phyloP scores from a whole-genome alignment of 2,797 vertebrate species.

The Eulemur rubriventer region DNA sequence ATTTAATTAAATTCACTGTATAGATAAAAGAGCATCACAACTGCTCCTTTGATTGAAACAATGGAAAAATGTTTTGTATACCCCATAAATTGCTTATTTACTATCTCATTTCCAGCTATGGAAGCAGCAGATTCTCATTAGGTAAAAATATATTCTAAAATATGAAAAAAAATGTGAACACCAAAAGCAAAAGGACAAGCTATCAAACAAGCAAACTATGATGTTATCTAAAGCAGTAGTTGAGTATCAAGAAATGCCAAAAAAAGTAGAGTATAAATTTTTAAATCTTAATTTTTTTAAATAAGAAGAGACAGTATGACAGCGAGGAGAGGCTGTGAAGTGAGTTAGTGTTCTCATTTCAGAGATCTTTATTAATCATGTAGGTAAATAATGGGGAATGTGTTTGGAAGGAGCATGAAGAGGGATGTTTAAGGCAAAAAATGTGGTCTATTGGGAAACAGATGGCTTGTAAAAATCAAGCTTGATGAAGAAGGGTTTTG shows the following conservation, averaged over 20 bases:
- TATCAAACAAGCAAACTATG: neutral
- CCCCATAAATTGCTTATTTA: neutral
- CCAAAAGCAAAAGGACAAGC: constrained; percentile 21
- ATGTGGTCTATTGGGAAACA: constrained; percentile 58
- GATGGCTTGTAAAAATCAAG: constrained; percentile 63
- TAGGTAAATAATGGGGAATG: constrained; percentile 25
- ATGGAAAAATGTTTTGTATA: constrained; percentile 1
- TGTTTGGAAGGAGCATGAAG: neutral
- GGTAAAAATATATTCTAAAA: constrained; percentile 21
- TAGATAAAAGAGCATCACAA: neutral
- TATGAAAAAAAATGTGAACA: constrained; percentile 18
- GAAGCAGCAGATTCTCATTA: neutral
- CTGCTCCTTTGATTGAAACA: constrained; percentile 21
- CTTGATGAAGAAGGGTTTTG: constrained; percentile 50
- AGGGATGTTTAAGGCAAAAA: constrained; percentile 21
- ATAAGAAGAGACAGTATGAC: neutral
- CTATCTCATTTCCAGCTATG: neutral
- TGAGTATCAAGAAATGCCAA: constrained; percentile 17
- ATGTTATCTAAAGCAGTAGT: neutral
- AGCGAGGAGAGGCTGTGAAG: neutral
- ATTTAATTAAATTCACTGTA: neutral
- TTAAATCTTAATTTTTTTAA: neutral
- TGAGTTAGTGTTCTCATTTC: neutral
- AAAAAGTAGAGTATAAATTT: neutral
- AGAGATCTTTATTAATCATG: constrained; percentile 37